Base-by-base conservation (phyloP, 2,113 vertebrate genomes). In the Ictalurus punctatus region DNA sequence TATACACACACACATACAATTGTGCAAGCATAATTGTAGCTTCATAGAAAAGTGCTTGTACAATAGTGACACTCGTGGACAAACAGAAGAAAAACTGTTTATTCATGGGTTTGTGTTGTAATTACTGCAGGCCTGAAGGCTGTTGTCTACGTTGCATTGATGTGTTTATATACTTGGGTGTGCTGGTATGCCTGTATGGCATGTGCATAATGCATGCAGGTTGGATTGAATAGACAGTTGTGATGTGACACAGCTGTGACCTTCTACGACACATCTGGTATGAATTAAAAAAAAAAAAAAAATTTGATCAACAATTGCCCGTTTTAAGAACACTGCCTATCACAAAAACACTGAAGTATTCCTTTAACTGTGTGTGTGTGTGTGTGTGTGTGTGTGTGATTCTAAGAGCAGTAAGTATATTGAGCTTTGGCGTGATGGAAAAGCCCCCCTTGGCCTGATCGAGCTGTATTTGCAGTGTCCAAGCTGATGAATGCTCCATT, bases 401-500 rank as follows among this genome's bases (percentile, higher is more conserved):
- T 13, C 13, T 44, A 73, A 58, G 79, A 87, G 89, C 85, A 87
- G 81, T 30, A 44, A 14, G 54, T 84, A 16, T 44, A 71, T 87
- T 91, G 52, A 89, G 74, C 79, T 25, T 67, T 52, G 27, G 23
- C 44, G 82, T 34, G 87, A 87, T 87, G 81, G 84, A 87, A 82
- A 87, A 16, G n/a, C 61, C 65, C 23, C 58, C 34, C 27, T 34
- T 6, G 16, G 65, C 65, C 67, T 58, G 54, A 83, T 54, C 37
- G 54, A 21, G 59, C 81, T 67, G 83, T 76, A 76, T 63, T 61
- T 88, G 56, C 83, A 88, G 87, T 76, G 86, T 90, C 86, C n/a
- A 74, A n/a, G 71, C 85, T 52, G 69, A 86, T 91, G 73, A 91
- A 85, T 67, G 88, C 52, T 54, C 48, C 74, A 85, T 91, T 91